Conservation (phyloP, 2,888 invertebrate genomes). For the Deroplatys truncata region DNA sequence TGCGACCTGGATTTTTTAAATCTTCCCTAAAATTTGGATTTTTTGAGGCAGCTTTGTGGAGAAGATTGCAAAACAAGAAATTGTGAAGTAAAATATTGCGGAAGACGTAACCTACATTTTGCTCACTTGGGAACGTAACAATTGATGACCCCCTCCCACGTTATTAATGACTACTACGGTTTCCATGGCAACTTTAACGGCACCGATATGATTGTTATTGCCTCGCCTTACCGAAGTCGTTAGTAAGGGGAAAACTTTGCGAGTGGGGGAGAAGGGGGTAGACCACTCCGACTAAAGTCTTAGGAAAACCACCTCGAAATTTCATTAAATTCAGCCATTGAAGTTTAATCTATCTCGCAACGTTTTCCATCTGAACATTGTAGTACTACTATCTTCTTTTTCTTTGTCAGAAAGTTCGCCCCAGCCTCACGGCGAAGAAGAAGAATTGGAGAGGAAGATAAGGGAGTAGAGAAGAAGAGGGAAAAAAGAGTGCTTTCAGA, state of each 20-base stretch:
- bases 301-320: neutral
- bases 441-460: neutral
- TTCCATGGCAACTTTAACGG: neutral
- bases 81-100: too few species aligned
- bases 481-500: neutral
- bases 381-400: neutral
- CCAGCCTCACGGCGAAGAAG: neutral
- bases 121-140: neutral
- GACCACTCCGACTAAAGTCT: neutral
- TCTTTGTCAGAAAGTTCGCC: neutral
- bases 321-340: conserved; percentile 5
- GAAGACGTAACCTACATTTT: too few species aligned
- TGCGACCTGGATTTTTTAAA: too few species aligned
- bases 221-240: neutral
- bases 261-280: neutral
- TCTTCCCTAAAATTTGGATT: too few species aligned
- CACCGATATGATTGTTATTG: neutral
- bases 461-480: neutral
- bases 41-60: too few species aligned
- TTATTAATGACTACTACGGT: neutral
- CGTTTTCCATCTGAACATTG: neutral
- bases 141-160: neutral
- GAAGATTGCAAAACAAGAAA: too few species aligned
- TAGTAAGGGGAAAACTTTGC: neutral
- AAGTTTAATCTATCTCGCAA: neutral